A percentile compares a stretch with the other conserved stretches of the same genome.
Conservation (phyloP, 1,140 invertebrate genomes). For the Propsilocerus akamusi region DNA sequence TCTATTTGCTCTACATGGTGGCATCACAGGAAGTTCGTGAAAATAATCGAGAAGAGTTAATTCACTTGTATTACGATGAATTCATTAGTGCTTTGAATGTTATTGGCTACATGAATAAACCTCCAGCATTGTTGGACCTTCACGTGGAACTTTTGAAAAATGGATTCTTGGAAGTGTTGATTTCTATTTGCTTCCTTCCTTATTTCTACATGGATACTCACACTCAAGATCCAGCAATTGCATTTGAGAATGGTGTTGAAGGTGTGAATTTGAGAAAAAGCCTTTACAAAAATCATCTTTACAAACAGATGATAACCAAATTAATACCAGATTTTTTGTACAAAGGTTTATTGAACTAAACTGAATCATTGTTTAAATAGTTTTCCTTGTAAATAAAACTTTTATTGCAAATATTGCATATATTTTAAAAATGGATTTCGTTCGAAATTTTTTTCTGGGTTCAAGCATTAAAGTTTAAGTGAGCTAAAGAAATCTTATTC, state of each 20-base stretch:
- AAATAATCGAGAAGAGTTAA: conserved; percentile 18
- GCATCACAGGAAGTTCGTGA: conserved; percentile 15
- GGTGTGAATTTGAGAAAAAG: not conserved
- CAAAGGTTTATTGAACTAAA: not conserved
- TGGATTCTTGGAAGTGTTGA: not conserved
- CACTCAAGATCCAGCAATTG: not conserved
- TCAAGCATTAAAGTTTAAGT: too few relatives aligned
- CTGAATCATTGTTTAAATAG: too few relatives aligned
- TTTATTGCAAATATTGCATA: too few relatives aligned
- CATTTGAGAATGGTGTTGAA: not conserved
- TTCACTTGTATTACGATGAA: conserved; percentile 22
- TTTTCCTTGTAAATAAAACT: too few relatives aligned
- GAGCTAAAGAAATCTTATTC: too few relatives aligned
- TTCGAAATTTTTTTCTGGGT: too few relatives aligned
- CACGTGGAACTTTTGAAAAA: not conserved
- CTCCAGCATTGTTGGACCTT: not conserved
- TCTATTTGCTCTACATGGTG: conserved; percentile 19
- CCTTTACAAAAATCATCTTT: not conserved
- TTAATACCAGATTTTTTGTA: not conserved
- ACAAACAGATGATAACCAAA: not conserved
- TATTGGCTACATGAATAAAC: not conserved
- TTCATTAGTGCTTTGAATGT: conserved; percentile 19
- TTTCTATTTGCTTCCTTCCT: not conserved
- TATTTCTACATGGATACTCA: not conserved
- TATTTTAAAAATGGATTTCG: too few relatives aligned